Conservation (phyloP, 2,113 vertebrate genomes). For the Lota lota region DNA sequence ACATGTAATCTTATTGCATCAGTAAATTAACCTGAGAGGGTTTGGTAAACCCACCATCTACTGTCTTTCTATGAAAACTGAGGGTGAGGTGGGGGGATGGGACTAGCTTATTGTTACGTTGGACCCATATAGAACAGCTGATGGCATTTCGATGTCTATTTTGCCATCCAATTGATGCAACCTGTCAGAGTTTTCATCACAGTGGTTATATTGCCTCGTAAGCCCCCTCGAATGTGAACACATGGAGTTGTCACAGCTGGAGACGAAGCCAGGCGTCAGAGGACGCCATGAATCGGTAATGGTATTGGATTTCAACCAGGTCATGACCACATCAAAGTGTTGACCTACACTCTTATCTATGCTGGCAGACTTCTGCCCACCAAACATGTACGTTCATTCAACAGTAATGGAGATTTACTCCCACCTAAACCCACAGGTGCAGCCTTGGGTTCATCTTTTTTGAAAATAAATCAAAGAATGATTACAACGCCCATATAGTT, state of each 20-base stretch:
- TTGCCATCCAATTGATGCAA: slow-evolving; percentile 8
- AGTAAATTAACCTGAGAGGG: too few species aligned
- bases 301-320: slow-evolving; percentile 68
- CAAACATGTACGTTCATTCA: slow-evolving; percentile 48
- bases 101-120: too few species aligned
- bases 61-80: too few species aligned
- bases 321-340: slow-evolving; percentile 64
- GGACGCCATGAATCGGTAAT: slow-evolving; percentile 65
- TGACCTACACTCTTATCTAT: slow-evolving; percentile 63
- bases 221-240: slow-evolving; percentile 47
- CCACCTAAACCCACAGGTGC: slow-evolving; percentile 32
- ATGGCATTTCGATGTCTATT: slow-evolving; percentile 17
- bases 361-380: slow-evolving; percentile 31
- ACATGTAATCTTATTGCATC: too few species aligned
- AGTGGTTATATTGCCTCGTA: slow-evolving; percentile 52
- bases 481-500: slow-evolving; percentile 14
- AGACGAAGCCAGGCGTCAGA: slow-evolving; percentile 43
- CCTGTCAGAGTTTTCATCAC: slow-evolving; percentile 55
- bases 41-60: too few species aligned
- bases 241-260: slow-evolving; percentile 54
- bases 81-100: too few species aligned
- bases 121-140: slow-evolving; percentile 1
- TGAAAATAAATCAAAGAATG: slow-evolving; percentile 18
- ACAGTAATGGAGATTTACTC: slow-evolving; percentile 32
- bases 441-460: slow-evolving; percentile 29